Evolutionary conservation across 2,888 invertebrate species (phyloP).

Genomic region (Caenorhabditis sp.): DNA sequence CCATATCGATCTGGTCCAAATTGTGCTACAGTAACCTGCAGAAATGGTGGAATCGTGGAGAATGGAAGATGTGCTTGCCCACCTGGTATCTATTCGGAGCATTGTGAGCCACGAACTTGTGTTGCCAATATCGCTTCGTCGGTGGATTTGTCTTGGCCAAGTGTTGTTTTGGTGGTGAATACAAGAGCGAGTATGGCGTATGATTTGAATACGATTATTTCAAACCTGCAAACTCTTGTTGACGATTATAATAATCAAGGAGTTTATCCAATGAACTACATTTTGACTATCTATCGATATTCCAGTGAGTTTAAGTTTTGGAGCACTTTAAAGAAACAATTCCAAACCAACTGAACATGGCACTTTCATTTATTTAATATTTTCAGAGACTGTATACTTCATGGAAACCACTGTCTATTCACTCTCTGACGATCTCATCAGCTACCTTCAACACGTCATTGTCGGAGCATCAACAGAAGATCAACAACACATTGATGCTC

Average conservation of each 20-base stretch:
- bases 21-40: slow-evolving; percentile 33
- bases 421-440: slow-evolving; percentile 8
- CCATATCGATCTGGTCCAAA: slow-evolving; percentile 33
- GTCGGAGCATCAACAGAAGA: slow-evolving; percentile 13
- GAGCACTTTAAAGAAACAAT: too few species aligned
- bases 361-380: too few species aligned
- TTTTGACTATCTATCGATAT: slow-evolving; percentile 26
- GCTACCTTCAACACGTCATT: slow-evolving; percentile 23
- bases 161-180: slow-evolving; percentile 32
- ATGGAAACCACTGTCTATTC: slow-evolving; percentile 27
- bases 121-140: slow-evolving; percentile 20
- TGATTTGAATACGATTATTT: slow-evolving; percentile 27
- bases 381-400: slow-evolving; percentile 23
- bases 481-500: slow-evolving; percentile 34
- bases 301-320: neutral
- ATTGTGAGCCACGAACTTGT: slow-evolving; percentile 42
- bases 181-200: slow-evolving; percentile 31
- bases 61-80: slow-evolving; percentile 40
- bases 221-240: slow-evolving; percentile 17
- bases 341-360: too few species aligned
- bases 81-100: slow-evolving; percentile 36
- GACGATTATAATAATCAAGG: slow-evolving; percentile 22
- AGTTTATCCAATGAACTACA: slow-evolving; percentile 20
- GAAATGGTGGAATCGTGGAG: slow-evolving; percentile 37
- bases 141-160: slow-evolving; percentile 34